These are phyloP conservation scores for Drosophila prolongata DNA, from an alignment of 2,888 invertebrate genomes.

Conservation along the genomic window DNA sequence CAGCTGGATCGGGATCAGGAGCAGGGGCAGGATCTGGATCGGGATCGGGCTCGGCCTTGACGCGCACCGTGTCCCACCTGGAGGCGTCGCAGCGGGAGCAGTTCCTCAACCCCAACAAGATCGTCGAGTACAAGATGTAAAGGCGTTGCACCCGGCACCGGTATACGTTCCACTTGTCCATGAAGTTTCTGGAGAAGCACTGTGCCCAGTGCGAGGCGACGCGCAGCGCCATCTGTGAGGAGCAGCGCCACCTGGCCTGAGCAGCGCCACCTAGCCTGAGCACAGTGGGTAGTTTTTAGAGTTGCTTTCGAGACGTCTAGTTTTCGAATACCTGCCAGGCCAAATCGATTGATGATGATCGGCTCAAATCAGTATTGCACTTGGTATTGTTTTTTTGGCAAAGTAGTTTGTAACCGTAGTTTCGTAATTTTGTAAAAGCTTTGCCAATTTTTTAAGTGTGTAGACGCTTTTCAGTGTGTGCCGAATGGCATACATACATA, in stretches of 20 bases:
- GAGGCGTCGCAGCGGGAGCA: constrained; percentile 84
- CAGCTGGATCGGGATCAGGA: constrained; percentile 49
- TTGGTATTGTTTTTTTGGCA: constrained; percentile 34
- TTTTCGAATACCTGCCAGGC: constrained; percentile 43
- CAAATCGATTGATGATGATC: constrained; percentile 38
- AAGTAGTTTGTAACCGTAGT: constrained; percentile 69
- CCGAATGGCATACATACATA: constrained; percentile 12
- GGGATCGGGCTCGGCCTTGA: constrained; percentile 74
- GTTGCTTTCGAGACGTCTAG: constrained; percentile 47
- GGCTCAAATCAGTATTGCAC: constrained; percentile 38
- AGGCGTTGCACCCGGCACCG: constrained; percentile 84
- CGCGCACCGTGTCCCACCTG: constrained; percentile 83
- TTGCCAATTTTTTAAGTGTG: constrained; percentile 55
- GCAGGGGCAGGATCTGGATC: constrained; percentile 49
- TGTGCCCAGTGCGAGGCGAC: constrained; percentile 81
- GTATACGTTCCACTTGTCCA: constrained; percentile 83
- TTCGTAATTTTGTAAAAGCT: constrained; percentile 78
- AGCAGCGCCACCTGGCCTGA: constrained; percentile 63
- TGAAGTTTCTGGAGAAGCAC: constrained; percentile 82
- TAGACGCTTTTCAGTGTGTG: constrained; percentile 33
- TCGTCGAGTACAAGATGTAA: constrained; percentile 85
- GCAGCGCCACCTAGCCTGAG: constrained; percentile 43
- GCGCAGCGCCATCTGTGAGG: constrained; percentile 58
- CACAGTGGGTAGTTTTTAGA: constrained; percentile 74
- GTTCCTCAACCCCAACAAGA: constrained; percentile 84